phyloP scores from a whole-genome alignment of 2,888 invertebrate species.

The Cryptocephalus moraei region DNA sequence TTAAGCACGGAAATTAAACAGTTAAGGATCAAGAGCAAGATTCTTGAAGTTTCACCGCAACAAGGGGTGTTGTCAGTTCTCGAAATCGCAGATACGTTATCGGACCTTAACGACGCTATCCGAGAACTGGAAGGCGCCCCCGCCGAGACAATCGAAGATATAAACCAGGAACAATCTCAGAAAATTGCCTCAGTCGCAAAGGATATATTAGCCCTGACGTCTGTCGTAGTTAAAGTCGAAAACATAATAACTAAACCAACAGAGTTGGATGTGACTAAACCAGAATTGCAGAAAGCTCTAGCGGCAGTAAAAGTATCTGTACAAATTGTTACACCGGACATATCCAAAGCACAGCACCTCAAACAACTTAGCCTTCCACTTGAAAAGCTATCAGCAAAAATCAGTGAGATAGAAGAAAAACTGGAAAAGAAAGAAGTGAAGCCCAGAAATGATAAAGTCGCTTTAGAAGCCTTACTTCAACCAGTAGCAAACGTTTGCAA shows the following conservation, averaged over 20 bases:
- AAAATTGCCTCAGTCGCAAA: not conserved
- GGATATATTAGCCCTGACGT: not conserved
- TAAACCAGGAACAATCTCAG: not conserved
- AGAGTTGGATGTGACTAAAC: not conserved
- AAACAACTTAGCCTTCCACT: not conserved
- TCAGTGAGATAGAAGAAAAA: not conserved
- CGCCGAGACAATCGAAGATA: not conserved
- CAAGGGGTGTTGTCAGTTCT: too few relatives aligned
- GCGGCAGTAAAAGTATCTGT: not conserved
- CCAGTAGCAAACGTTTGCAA: not conserved
- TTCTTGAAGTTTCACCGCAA: not conserved
- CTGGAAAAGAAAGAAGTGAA: not conserved
- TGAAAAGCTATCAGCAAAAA: not conserved
- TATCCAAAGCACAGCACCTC: not conserved
- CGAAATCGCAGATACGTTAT: too few relatives aligned
- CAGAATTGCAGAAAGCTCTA: not conserved
- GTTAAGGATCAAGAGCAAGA: not conserved
- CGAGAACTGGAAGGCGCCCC: not conserved
- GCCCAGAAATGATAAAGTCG: slow-evolving; percentile 4
- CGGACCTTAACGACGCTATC: too few relatives aligned
- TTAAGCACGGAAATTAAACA: not conserved
- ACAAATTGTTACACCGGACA: not conserved
- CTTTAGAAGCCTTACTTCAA: slow-evolving; percentile 7
- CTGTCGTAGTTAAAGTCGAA: not conserved
- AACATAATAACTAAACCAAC: not conserved